Conservation (phyloP, 2,888 invertebrate genomes). For the Cylindroiulus punctatus region DNA sequence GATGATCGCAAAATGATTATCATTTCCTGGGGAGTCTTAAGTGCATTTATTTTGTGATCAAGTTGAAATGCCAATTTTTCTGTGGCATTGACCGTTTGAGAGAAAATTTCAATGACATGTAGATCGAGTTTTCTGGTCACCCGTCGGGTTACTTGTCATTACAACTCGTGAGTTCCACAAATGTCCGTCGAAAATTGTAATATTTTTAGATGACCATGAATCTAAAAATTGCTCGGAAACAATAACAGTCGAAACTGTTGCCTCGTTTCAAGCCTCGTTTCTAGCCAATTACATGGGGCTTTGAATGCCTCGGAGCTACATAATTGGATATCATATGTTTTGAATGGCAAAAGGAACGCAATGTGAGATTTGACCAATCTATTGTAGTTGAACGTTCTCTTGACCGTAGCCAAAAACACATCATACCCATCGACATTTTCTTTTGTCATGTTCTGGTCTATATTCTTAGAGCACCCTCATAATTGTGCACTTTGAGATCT, state of each 20-base stretch:
- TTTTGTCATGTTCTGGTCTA: neutral
- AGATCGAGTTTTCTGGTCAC: too few relatives aligned
- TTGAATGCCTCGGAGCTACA: neutral
- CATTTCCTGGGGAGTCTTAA: neutral
- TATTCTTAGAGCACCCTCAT: neutral
- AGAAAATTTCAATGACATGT: neutral
- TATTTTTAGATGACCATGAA: neutral
- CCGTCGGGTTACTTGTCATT: too few relatives aligned
- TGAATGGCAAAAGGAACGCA: neutral
- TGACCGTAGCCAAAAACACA: neutral
- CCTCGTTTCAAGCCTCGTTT: neutral
- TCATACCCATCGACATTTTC: neutral
- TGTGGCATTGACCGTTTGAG: neutral
- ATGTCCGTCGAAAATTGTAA: neutral
- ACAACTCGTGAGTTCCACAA: neutral
- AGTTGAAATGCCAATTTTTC: neutral
- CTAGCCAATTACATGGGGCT: constrained; percentile 7
- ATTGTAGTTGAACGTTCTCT: neutral
- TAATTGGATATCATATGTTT: neutral
- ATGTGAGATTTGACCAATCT: neutral
- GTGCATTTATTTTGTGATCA: neutral
- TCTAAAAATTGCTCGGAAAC: neutral
- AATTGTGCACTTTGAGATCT: neutral
- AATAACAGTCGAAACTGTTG: neutral
- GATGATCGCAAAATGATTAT: neutral